Conservation (phyloP, 37 sponge, comb jelly and placozoan species). For the Axinella damicornis region DNA sequence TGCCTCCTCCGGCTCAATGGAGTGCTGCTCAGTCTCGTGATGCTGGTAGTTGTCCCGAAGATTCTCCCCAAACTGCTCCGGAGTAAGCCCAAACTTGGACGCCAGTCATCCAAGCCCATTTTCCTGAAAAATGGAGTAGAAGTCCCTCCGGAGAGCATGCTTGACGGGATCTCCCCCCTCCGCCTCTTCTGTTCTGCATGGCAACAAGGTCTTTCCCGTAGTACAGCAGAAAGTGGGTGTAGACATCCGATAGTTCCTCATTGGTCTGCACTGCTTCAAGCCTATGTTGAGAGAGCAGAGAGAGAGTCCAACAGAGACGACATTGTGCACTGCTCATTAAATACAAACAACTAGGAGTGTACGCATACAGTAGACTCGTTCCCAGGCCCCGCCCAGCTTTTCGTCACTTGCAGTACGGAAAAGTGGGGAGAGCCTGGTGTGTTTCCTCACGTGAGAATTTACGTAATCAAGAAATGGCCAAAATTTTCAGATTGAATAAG, state of each 20-base stretch:
- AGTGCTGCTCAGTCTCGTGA: conserved; percentile 93
- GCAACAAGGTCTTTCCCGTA: conserved; percentile 85
- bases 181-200: conserved; percentile 66
- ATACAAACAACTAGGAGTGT: no score
- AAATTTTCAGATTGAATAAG: no score
- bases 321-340: no score
- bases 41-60: conserved; percentile 92
- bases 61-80: conserved; percentile 97
- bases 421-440: no score
- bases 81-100: conserved; percentile 92
- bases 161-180: conserved; percentile 16
- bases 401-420: no score
- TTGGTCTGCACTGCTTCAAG: conserved; percentile 69
- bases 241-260: conserved; percentile 95
- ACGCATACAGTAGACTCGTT: no score
- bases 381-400: no score
- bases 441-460: no score
- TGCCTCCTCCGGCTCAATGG: conserved; percentile 86
- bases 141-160: conserved; percentile 67
- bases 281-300: not conserved
- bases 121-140: conserved; percentile 90
- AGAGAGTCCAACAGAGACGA: no score
- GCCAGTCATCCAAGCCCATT: conserved; percentile 85
- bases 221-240: conserved; percentile 90
- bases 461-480: no score